Evolutionary conservation across 1,140 invertebrate species (phyloP), one percentile per base, ranked within the genome.

Genomic region (Cataglyphis hispanica): DNA sequence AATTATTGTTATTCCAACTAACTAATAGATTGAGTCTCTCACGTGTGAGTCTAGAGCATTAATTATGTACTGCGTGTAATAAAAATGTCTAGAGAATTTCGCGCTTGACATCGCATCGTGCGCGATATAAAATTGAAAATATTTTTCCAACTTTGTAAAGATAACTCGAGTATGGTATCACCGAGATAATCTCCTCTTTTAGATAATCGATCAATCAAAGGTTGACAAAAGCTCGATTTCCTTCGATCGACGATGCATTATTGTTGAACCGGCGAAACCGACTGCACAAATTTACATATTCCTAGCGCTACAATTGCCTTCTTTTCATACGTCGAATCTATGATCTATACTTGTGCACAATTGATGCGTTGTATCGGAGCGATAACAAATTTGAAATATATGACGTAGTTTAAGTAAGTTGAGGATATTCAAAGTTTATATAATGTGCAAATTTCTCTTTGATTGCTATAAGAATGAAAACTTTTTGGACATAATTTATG

Each of bases 121-220:
- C 37, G 27, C 13, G 13, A n/a, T 11, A 8, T 43, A 86, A 77
- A 77, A 89, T 89, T 80, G 22, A 75, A 92, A 86, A 86, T 92
- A 92, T 92, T 92, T 92, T 93, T 93, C 81, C 91, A 92, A 92
- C 91, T 93, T 93, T 92, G 63, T 92, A 93, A 91, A 70, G 75
- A 64, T 80, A 63, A 67, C 85, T 85, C 77, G 53, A 83, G 53
- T 74, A 31, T 64, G 60, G 50, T 76, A 85, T 27, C 46, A 60
- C 56, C 61, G 31, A 60, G 31, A 60, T 22, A 67, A 50, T 66
- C 83, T 74, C 37, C 85, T 70, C 70, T 81, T 50, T 85, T 84
- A 91, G 80, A 86, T 89, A 87, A 67, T 50, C 74, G 81, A 90
- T 80, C 67, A 27, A 86, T 84, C 37, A 40, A 84, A 76, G 61